Evolutionary conservation across 1,140 invertebrate species (phyloP).

Genomic region (Stenopsyche tienmushanensis): DNA sequence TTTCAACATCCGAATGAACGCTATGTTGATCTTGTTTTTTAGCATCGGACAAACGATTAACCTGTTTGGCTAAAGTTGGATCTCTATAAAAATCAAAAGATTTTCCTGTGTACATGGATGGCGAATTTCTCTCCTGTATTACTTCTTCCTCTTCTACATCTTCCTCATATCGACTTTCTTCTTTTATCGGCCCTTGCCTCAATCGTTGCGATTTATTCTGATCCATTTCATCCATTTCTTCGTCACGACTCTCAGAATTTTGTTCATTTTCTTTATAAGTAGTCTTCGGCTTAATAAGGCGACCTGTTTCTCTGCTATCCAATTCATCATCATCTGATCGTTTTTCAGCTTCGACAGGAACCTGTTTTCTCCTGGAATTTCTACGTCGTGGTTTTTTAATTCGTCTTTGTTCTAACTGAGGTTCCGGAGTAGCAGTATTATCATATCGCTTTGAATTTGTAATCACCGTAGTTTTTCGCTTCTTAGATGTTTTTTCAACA

Average conservation of each 20-base stretch:
- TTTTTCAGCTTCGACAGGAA: background rate
- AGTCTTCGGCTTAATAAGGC: background rate
- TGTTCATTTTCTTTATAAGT: constrained; percentile 7
- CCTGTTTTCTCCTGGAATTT: background rate
- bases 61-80: constrained; percentile 50
- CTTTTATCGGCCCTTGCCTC: constrained; percentile 26
- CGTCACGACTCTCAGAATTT: background rate
- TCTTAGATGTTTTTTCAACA: constrained; percentile 40
- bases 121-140: constrained; percentile 45
- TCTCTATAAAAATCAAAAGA: constrained; percentile 50
- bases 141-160: constrained; percentile 49
- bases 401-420: constrained; percentile 5
- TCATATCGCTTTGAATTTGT: constrained; percentile 40
- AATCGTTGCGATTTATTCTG: constrained; percentile 19
- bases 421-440: constrained; percentile 3
- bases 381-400: constrained; percentile 1
- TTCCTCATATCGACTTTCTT: constrained; percentile 37
- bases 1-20: constrained; percentile 46
- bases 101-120: constrained; percentile 43
- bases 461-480: constrained; percentile 39
- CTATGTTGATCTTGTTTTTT: constrained; percentile 27
- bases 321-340: constrained; percentile 14
- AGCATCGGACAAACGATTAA: constrained; percentile 46
- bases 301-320: constrained; percentile 21
- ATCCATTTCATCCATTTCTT: constrained; percentile 4